These are phyloP conservation scores for Spodoptera exigua DNA, from an alignment of 2,888 invertebrate species.

Conservation along the genomic window DNA sequence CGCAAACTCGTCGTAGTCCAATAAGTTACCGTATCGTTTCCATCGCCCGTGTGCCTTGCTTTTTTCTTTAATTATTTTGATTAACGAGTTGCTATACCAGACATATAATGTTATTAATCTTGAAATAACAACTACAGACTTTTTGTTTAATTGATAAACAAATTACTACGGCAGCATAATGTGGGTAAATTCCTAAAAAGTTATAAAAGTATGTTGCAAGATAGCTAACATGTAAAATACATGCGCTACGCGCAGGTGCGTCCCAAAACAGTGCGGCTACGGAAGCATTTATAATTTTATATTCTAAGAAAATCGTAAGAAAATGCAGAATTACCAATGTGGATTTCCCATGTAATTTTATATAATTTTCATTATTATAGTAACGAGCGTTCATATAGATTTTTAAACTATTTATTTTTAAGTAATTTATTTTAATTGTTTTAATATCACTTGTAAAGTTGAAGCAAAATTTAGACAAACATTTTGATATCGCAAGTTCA, in stretches of 20 bases:
- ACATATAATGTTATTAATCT: too few relatives aligned
- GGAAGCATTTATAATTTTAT: neutral
- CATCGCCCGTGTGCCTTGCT: conserved; percentile 2
- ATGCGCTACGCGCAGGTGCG: conserved; percentile 4
- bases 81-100: conserved; percentile 11
- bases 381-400: too few relatives aligned
- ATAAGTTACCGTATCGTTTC: conserved; percentile 1
- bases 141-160: too few relatives aligned
- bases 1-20: conserved; percentile 8
- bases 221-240: conserved; percentile 1
- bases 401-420: too few relatives aligned
- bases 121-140: too few relatives aligned
- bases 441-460: too few relatives aligned
- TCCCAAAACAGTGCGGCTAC: neutral
- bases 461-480: too few relatives aligned
- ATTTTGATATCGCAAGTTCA: neutral
- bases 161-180: too few relatives aligned
- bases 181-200: conserved; percentile 1
- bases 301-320: neutral
- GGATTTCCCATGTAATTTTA: neutral
- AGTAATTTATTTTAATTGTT: too few relatives aligned
- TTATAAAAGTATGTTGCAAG: neutral
- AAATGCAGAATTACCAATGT: neutral
- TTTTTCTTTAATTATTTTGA: conserved; percentile 11
- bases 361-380: neutral